phyloP scores from a whole-genome alignment of 35 echinoderm and acorn worm species.

The Hemicentrotus pulcherrimus region DNA sequence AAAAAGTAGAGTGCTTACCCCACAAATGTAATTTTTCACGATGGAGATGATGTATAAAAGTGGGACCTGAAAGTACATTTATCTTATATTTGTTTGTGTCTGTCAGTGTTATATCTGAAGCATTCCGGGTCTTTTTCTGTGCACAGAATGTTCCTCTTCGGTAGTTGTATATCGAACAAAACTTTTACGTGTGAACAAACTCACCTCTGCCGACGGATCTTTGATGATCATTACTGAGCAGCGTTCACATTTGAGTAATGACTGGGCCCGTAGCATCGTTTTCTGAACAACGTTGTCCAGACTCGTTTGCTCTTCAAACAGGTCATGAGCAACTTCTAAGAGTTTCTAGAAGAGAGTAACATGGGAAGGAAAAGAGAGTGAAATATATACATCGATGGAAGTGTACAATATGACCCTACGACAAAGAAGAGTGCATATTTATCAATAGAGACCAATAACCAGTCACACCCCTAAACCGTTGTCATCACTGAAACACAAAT shows the following conservation, averaged over 20 bases:
- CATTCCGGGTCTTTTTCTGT: too few species aligned
- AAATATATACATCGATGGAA: neutral
- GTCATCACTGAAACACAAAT: too few species aligned
- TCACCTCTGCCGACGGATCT: conserved; percentile 81
- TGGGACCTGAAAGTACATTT: neutral
- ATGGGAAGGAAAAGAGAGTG: neutral
- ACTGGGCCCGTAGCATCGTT: conserved; percentile 93
- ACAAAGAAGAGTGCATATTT: neutral
- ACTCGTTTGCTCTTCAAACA: conserved; percentile 97
- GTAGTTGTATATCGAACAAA: neutral
- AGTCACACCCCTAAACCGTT: neutral
- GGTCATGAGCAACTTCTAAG: conserved; percentile 91
- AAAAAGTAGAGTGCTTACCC: neutral
- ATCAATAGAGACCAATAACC: neutral
- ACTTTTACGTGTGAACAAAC: conserved; percentile 8
- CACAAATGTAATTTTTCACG: neutral
- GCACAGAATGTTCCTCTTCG: neutral
- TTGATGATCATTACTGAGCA: conserved; percentile 95
- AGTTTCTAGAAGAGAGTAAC: conserved; percentile 65
- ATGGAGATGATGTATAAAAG: neutral
- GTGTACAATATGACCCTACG: neutral
- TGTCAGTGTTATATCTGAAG: too few species aligned
- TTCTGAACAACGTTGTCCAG: conserved; percentile 98
- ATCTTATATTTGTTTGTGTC: too few species aligned
- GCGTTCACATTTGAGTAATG: conserved; percentile 78